phyloP scores from a whole-genome alignment of 1,140 invertebrate species.

The Batillaria attramentaria region DNA sequence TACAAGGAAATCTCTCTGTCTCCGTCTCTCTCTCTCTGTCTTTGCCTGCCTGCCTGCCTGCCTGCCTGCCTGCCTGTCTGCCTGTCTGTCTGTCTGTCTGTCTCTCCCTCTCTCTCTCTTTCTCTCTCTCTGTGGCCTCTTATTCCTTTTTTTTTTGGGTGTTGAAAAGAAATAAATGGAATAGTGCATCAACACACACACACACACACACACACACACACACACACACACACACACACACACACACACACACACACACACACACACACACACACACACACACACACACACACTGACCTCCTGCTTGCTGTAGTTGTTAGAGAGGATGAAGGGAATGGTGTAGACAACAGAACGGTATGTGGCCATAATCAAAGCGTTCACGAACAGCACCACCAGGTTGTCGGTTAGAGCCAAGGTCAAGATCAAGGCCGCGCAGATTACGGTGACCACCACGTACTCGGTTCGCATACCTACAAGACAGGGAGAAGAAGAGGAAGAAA shows the following conservation, averaged over 20 bases:
- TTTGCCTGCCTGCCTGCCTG: too few species aligned
- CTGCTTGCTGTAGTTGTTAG: constrained; percentile 16
- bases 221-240: not conserved
- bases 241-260: not conserved
- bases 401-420: constrained; percentile 13
- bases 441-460: constrained; percentile 8
- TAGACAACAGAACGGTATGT: constrained; percentile 26
- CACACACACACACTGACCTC: not conserved
- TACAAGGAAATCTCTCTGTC: too few species aligned
- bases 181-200: not conserved
- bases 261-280: not conserved
- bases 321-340: constrained; percentile 30
- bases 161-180: too few species aligned
- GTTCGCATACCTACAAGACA: not conserved
- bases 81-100: too few species aligned
- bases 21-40: too few species aligned
- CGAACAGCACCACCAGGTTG: constrained; percentile 26
- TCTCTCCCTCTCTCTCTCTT: too few species aligned
- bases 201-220: not conserved
- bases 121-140: too few species aligned
- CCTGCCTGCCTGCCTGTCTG: too few species aligned
- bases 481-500: not conserved
- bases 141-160: too few species aligned
- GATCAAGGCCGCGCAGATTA: not conserved
- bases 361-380: constrained; percentile 18